These are phyloP conservation scores for Podabrus alpinus DNA, from an alignment of 2,888 invertebrate species.

Conservation along the genomic window DNA sequence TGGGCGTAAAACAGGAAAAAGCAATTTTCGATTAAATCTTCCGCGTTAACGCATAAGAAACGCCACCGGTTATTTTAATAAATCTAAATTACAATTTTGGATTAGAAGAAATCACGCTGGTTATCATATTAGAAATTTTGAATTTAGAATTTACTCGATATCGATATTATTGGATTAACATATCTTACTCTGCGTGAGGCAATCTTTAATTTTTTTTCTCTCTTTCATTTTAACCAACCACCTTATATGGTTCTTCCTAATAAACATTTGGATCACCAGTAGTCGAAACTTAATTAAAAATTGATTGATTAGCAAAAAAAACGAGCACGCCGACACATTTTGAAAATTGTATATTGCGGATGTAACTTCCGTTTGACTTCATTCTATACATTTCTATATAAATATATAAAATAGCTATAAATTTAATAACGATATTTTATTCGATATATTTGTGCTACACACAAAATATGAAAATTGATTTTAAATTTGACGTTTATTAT, in stretches of 20 bases:
- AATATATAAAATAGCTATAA: conserved; percentile 12
- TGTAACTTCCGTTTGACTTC: neutral
- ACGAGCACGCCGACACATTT: neutral
- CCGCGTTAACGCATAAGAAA: neutral
- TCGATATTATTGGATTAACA: conserved; percentile 20
- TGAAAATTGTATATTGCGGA: neutral
- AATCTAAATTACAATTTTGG: conserved; percentile 24
- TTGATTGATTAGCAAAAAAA: neutral
- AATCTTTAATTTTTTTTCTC: conserved; percentile 17
- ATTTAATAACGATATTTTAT: conserved; percentile 22
- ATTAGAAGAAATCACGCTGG: conserved; percentile 25
- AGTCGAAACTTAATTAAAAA: conserved; percentile 1
- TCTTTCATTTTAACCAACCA: neutral
- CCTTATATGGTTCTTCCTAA: neutral
- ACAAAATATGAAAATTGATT: neutral
- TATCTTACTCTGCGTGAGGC: conserved; percentile 20
- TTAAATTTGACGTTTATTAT: neutral
- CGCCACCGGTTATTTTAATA: conserved; percentile 17
- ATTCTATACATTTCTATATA: neutral
- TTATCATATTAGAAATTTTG: conserved; percentile 17
- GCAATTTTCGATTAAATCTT: neutral
- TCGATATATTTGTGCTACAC: conserved; percentile 3
- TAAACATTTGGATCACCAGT: neutral
- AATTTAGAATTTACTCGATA: conserved; percentile 12
- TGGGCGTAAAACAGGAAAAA: neutral